Evolutionary conservation across 2,888 invertebrate genomes (phyloP).

Genomic region (Lomographa bimaculata): DNA sequence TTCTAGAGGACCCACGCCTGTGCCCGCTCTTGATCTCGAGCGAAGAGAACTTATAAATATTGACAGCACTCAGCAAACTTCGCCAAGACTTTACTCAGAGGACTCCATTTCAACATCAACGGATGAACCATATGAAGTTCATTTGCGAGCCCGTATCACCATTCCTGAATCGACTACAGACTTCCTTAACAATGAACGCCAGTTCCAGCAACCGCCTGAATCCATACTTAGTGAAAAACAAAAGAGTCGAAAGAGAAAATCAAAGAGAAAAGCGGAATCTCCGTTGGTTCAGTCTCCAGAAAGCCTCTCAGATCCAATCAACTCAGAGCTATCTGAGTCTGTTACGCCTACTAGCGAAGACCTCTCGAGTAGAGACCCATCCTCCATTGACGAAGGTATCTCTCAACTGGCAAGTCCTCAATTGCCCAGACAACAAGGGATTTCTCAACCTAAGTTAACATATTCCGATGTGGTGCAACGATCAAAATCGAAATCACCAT

Average conservation of each 20-base stretch:
- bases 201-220: constrained; percentile 53
- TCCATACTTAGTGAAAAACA: constrained; percentile 60
- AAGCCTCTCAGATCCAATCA: constrained; percentile 77
- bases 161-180: constrained; percentile 73
- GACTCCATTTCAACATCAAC: constrained; percentile 77
- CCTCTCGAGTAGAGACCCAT: constrained; percentile 62
- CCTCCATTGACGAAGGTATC: constrained; percentile 77
- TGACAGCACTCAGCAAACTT: constrained; percentile 64
- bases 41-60: constrained; percentile 45
- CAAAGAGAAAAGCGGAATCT: constrained; percentile 69
- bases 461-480: constrained; percentile 78
- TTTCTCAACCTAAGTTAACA: constrained; percentile 55
- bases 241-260: constrained; percentile 64
- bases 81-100: constrained; percentile 82
- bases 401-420: constrained; percentile 64
- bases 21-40: constrained; percentile 41
- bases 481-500: constrained; percentile 78
- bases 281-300: constrained; percentile 64
- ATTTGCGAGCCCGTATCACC: constrained; percentile 82
- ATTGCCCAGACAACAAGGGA: constrained; percentile 44
- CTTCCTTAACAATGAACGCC: constrained; percentile 68
- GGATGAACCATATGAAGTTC: constrained; percentile 85
- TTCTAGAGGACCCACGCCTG: constrained; percentile 21
- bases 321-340: constrained; percentile 74
- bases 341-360: constrained; percentile 75